Percentiles rank a stretch among this genome's conserved stretches.
Conservation (phyloP, 2,888 invertebrate species). For the Listrodromus nycthemerus region DNA sequence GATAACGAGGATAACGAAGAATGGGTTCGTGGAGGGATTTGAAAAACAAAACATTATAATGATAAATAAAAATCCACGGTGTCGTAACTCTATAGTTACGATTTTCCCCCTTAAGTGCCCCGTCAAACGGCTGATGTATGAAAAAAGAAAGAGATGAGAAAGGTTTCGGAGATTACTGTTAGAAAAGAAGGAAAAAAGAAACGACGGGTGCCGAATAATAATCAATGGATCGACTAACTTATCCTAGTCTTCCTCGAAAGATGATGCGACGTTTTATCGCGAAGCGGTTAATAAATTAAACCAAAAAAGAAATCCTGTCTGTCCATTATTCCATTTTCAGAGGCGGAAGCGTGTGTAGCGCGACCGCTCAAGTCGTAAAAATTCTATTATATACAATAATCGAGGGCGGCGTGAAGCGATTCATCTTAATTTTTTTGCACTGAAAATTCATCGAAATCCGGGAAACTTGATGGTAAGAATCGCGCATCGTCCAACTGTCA, state of each 20-base stretch:
- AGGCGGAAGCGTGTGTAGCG: slow-evolving; percentile 34
- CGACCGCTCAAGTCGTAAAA: slow-evolving; percentile 46
- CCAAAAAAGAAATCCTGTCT: neutral
- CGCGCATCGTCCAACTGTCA: slow-evolving; percentile 13
- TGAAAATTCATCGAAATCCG: slow-evolving; percentile 28
- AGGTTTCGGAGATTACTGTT: neutral
- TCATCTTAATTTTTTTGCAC: neutral
- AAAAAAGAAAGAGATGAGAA: neutral
- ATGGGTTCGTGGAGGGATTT: slow-evolving; percentile 10
- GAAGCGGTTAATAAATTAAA: slow-evolving; percentile 22
- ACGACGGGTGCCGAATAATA: neutral
- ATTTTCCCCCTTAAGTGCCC: neutral
- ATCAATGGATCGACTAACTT: slow-evolving; percentile 31
- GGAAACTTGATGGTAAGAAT: slow-evolving; percentile 49
- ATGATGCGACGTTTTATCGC: slow-evolving; percentile 33
- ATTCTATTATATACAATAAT: slow-evolving; percentile 6
- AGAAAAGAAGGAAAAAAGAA: slow-evolving; percentile 7
- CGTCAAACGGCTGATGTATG: neutral
- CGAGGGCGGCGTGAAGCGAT: neutral
- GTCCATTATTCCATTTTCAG: slow-evolving; percentile 29
- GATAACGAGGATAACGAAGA: neutral
- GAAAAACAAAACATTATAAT: neutral
- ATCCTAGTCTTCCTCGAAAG: slow-evolving; percentile 34
- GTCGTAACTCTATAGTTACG: neutral
- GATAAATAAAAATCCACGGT: neutral